These are phyloP conservation scores for Tanypteryx hageni DNA, from an alignment of 2,888 invertebrate genomes.

Conservation along the genomic window DNA sequence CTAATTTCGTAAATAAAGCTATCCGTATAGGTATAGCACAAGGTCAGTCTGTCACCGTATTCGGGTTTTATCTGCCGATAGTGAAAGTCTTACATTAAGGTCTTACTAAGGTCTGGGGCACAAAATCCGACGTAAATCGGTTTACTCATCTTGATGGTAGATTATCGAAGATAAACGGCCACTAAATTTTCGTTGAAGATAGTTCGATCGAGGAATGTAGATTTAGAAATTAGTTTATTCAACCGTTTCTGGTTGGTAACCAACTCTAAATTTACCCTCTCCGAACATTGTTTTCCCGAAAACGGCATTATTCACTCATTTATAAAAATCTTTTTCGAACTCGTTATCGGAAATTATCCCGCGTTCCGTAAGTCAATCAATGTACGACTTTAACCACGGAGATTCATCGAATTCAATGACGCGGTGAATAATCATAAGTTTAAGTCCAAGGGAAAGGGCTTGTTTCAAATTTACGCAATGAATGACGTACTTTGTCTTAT, in stretches of 20 bases:
- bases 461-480: constrained; percentile 7
- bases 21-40: neutral
- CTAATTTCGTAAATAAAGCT: neutral
- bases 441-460: constrained; percentile 66
- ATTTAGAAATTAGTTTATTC: constrained; percentile 69
- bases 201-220: constrained; percentile 71
- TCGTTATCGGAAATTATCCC: constrained; percentile 70
- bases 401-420: constrained; percentile 68
- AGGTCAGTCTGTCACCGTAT: neutral
- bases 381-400: constrained; percentile 69
- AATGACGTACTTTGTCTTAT: constrained; percentile 36
- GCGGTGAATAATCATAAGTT: constrained; percentile 69
- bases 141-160: constrained; percentile 71
- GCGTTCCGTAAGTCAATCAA: constrained; percentile 68
- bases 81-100: constrained; percentile 73
- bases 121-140: constrained; percentile 71
- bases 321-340: constrained; percentile 73
- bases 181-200: constrained; percentile 72
- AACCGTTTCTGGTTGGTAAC: constrained; percentile 60
- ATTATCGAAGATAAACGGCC: constrained; percentile 71
- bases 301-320: constrained; percentile 73
- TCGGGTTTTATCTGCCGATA: constrained; percentile 71
- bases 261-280: too few species aligned
- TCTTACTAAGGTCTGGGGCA: constrained; percentile 73
- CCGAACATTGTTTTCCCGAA: constrained; percentile 74